A percentile compares a stretch with the other conserved stretches of the same genome.
Evolutionary conservation across 2,797 vertebrate species (phyloP).

Genomic region (Neopelma chrysocephalum): DNA sequence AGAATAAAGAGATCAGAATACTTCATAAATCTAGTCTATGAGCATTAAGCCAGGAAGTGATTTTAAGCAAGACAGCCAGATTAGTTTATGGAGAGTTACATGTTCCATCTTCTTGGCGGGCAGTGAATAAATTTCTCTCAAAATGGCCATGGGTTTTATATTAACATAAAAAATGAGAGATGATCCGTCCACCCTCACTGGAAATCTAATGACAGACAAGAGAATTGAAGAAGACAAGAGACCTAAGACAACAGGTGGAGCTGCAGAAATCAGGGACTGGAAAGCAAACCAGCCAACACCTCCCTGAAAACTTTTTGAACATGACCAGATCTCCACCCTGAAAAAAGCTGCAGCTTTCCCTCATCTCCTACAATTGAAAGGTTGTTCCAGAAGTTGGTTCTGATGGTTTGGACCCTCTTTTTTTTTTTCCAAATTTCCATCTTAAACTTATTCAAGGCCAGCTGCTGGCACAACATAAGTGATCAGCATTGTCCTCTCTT

Average conservation of each 20-base stretch:
- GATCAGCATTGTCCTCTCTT: conserved; percentile 27
- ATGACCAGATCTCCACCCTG: neutral
- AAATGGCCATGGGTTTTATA: neutral
- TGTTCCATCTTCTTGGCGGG: neutral
- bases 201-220: neutral
- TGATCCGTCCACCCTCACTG: neutral
- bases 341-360: neutral
- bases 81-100: neutral
- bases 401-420: neutral
- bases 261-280: neutral
- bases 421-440: neutral
- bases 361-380: neutral
- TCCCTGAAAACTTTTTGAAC: neutral
- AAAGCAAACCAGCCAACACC: neutral
- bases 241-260: neutral
- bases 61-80: neutral
- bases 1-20: neutral
- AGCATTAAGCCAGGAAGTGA: neutral
- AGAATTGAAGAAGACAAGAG: neutral
- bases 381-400: neutral
- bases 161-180: neutral
- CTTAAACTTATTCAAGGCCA: neutral
- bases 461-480: neutral
- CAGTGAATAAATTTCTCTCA: neutral
- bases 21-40: neutral